Evolutionary conservation across 2,797 vertebrate species (phyloP).

Genomic region (Eurystomus glaucurus): DNA sequence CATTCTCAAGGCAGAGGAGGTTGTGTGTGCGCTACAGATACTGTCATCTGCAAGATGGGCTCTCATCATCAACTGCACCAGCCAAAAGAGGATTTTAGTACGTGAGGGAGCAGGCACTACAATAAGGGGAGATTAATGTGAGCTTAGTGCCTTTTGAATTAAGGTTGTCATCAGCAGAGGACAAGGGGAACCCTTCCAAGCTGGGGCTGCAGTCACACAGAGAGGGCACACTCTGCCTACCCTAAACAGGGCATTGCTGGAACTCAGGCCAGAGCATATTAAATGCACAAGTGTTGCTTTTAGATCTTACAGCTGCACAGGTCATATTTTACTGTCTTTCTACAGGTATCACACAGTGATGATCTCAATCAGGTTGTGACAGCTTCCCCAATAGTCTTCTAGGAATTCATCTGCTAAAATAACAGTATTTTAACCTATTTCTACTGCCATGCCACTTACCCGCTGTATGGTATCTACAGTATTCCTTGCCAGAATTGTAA

Average conservation of each 20-base stretch:
- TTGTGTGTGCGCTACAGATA: neutral
- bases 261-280: neutral
- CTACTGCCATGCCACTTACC: neutral
- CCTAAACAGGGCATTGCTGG: neutral
- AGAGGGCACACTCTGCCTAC: neutral
- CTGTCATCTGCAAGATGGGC: neutral
- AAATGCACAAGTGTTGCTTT: neutral
- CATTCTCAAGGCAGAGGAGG: neutral
- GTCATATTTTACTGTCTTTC: neutral
- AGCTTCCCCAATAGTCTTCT: neutral
- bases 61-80: neutral
- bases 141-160: neutral
- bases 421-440: neutral
- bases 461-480: neutral
- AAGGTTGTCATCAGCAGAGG: neutral
- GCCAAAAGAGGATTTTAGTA: conserved; percentile 13
- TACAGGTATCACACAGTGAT: neutral
- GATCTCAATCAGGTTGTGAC: neutral
- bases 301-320: neutral
- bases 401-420: neutral
- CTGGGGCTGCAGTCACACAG: neutral
- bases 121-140: neutral
- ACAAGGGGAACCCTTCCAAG: neutral
- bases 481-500: neutral
- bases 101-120: neutral